Base-by-base conservation (phyloP, 2,888 invertebrate genomes). In the Andrena dorsata region DNA sequence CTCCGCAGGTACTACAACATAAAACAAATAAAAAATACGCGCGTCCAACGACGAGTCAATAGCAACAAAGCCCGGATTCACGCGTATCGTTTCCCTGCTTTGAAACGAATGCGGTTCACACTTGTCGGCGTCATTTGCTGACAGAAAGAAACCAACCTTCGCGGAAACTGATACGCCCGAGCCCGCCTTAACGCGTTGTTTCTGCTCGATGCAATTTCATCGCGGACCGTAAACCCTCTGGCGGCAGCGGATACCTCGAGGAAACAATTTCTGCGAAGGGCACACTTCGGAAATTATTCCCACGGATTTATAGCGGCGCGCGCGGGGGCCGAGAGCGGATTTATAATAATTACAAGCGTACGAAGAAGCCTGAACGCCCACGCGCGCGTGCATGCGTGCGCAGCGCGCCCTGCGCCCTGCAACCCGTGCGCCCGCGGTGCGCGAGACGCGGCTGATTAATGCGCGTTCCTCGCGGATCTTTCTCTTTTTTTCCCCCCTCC, bases 341-440 rank as follows among this genome's bases (percentile, higher is more conserved):
- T 86, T 86, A 86, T 82, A 84, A 86, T 86, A 86, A 86, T 86
- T 86, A 74, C 86, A 82, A 76, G 60, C 77, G 65, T 32, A 64
- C 32, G 72, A 76, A 68, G 80, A 73, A 76, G 77, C 75, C 58
- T 63, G 56, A 23, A 75, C 75, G 71, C 60, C 73, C 63, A 75
- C 72, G 35, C 76, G 20, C 61, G 32, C 47, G 72, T 47, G 51
- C 41, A 41, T 53, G 41, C 75, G 63, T 71, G 63, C 68, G 75
- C 35, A 53, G 58, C 32, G 28, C 72, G 66, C 13, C n/a, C 10
- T 41, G 61, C 80, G 26, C 73, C 49, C 28, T 28, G 79, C 73
- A 78, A 68, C 86, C 74, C 76, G 77, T 73, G 83, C 77, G 51
- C 41, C 41, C 66, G 8, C 58, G 41, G 49, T 71, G 64, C 76